These are phyloP conservation scores for Eonycteris spelaea DNA, from an alignment of 2,113 vertebrate genomes.

Conservation along the genomic window DNA sequence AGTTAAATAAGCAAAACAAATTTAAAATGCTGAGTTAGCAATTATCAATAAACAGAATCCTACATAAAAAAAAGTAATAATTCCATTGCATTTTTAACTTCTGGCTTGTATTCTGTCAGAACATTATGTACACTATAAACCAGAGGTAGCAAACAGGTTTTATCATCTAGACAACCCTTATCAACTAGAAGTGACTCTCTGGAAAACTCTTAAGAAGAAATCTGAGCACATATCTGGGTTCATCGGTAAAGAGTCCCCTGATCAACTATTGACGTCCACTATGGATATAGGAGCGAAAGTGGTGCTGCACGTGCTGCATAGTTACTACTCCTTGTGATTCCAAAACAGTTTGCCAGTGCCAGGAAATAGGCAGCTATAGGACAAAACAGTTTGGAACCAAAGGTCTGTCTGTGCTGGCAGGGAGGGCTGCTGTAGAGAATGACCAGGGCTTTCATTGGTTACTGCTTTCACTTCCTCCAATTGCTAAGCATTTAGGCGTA, in stretches of 20 bases:
- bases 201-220: too few species aligned
- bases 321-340: too few species aligned
- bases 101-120: too few species aligned
- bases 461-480: neutral
- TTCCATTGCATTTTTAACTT: too few species aligned
- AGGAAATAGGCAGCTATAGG: neutral
- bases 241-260: neutral
- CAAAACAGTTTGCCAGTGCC: neutral
- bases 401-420: neutral
- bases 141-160: too few species aligned
- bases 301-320: accelerated
- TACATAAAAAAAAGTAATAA: too few species aligned
- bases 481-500: neutral
- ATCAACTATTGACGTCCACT: neutral
- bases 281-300: neutral
- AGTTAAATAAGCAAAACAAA: too few species aligned
- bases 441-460: neutral
- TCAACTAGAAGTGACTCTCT: too few species aligned
- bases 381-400: neutral
- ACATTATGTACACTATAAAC: too few species aligned
- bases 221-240: neutral
- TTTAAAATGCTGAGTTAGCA: too few species aligned
- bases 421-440: neutral
- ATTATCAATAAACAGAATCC: too few species aligned
- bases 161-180: too few species aligned